phyloP scores from a whole-genome alignment of 2,888 invertebrate genomes.

The Myopa testacea region DNA sequence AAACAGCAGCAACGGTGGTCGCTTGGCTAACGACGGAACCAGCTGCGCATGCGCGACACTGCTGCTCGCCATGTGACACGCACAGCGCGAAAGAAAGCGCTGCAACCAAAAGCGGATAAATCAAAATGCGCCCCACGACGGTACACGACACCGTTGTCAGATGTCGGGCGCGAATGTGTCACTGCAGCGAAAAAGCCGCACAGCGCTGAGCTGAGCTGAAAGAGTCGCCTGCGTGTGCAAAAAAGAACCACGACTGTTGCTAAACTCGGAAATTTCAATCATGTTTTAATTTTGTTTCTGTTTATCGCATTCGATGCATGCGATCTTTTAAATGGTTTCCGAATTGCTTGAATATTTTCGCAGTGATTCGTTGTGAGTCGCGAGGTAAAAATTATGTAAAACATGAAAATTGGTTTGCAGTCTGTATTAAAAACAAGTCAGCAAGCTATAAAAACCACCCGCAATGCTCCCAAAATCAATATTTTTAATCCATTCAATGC shows the following conservation, averaged over 20 bases:
- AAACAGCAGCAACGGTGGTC: slow-evolving; percentile 21
- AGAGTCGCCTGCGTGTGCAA: background rate
- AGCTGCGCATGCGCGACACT: slow-evolving; percentile 27
- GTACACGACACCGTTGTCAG: slow-evolving; percentile 26
- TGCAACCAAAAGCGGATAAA: slow-evolving; percentile 28
- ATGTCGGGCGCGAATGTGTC: slow-evolving; percentile 13
- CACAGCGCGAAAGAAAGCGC: background rate
- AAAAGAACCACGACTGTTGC: background rate
- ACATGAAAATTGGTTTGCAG: no score
- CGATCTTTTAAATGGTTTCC: background rate
- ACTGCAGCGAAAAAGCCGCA: background rate
- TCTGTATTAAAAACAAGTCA: background rate
- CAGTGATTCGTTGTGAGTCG: no score
- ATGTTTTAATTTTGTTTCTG: background rate
- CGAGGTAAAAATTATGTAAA: no score
- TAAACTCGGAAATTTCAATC: background rate
- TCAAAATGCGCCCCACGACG: slow-evolving; percentile 37
- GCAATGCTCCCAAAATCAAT: background rate
- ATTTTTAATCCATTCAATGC: background rate
- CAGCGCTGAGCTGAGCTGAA: background rate
- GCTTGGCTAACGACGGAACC: background rate
- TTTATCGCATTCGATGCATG: background rate
- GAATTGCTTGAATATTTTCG: no score
- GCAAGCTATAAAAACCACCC: background rate
- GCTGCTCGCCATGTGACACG: background rate